These are phyloP conservation scores for Brotula barbata DNA, from an alignment of 2,797 vertebrate species.

Conservation along the genomic window DNA sequence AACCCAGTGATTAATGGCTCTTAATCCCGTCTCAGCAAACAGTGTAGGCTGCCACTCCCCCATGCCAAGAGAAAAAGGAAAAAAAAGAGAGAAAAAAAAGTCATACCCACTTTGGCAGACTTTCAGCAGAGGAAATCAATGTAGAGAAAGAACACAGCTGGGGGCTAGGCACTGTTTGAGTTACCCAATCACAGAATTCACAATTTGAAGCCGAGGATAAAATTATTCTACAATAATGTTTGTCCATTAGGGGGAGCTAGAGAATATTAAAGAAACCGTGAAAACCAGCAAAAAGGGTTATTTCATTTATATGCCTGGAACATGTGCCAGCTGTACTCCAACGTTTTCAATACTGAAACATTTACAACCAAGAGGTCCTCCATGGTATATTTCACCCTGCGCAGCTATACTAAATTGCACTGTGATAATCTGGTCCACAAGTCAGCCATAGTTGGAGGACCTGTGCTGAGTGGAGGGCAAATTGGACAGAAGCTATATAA, in stretches of 20 bases:
- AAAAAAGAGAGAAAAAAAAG: slow-evolving; percentile 32
- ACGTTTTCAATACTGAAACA: slow-evolving; percentile 13
- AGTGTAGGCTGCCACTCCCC: slow-evolving; percentile 60
- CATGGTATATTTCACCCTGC: slow-evolving; percentile 6
- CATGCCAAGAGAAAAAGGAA: slow-evolving; percentile 44
- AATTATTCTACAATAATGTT: slow-evolving; percentile 44
- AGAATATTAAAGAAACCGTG: slow-evolving; percentile 60
- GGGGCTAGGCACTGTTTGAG: slow-evolving; percentile 62
- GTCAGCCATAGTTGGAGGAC: slow-evolving; percentile 36
- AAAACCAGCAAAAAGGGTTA: slow-evolving; percentile 23
- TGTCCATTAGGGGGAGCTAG: slow-evolving; percentile 78
- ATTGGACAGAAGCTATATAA: slow-evolving; percentile 14
- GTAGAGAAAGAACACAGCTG: slow-evolving; percentile 70
- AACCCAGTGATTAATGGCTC: slow-evolving; percentile 70
- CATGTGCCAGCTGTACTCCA: slow-evolving; percentile 23
- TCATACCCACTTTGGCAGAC: slow-evolving; percentile 64
- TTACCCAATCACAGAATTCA: slow-evolving; percentile 61
- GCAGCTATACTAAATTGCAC: slow-evolving; percentile 29
- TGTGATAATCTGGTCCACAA: slow-evolving; percentile 33
- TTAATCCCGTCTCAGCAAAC: slow-evolving; percentile 61
- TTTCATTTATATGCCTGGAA: slow-evolving; percentile 34
- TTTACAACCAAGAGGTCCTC: slow-evolving; percentile 13
- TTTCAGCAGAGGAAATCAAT: slow-evolving; percentile 72
- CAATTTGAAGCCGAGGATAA: slow-evolving; percentile 42
- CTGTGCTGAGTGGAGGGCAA: slow-evolving; percentile 18